Conservation (phyloP, 2,797 vertebrate genomes). For the Acropternis orthonyx region DNA sequence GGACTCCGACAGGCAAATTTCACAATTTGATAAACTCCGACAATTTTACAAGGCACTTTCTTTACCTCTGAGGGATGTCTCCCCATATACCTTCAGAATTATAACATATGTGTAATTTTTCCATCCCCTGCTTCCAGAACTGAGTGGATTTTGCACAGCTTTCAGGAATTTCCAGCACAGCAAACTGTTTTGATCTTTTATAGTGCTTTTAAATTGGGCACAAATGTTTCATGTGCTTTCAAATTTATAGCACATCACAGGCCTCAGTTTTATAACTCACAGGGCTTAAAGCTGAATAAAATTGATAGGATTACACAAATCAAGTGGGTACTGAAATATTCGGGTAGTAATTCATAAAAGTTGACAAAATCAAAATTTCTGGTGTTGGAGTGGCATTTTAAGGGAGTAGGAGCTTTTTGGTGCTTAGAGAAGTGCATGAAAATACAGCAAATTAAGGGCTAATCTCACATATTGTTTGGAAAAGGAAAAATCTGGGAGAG, state of each 20-base stretch:
- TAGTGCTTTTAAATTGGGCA: background rate
- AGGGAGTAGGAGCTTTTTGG: background rate
- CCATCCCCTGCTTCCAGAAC: background rate
- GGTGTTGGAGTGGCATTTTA: background rate
- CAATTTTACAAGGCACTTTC: background rate
- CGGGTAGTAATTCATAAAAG: background rate
- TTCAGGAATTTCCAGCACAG: background rate
- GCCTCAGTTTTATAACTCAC: background rate
- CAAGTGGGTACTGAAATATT: background rate
- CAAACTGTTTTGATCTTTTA: slow-evolving; percentile 7
- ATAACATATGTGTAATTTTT: background rate
- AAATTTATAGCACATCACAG: background rate
- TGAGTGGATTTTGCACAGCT: background rate
- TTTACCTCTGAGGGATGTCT: background rate
- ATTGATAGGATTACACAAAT: background rate
- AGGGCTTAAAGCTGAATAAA: background rate
- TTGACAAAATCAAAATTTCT: background rate
- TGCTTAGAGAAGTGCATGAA: background rate
- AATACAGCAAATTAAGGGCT: background rate
- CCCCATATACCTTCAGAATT: background rate
- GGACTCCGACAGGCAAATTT: background rate
- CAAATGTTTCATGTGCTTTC: background rate
- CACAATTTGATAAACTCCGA: background rate
- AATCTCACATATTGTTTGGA: background rate
- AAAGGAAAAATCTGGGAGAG: background rate